phyloP scores from a whole-genome alignment of 2,888 invertebrate genomes.

The Epinotia ramella region DNA sequence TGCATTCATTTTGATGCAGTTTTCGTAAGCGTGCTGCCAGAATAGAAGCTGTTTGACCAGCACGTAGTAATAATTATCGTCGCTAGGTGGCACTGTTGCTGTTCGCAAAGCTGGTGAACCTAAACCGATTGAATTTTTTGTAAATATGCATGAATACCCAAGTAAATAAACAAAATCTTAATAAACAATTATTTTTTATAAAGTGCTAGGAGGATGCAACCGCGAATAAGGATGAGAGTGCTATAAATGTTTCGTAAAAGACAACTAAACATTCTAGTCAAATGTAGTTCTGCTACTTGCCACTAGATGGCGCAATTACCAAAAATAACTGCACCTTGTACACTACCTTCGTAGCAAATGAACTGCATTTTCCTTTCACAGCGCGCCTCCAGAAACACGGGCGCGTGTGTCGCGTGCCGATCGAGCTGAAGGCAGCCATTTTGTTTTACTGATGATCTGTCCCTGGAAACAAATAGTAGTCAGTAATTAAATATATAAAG shows the following conservation, averaged over 20 bases:
- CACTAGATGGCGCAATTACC: neutral
- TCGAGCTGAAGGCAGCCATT: slow-evolving; percentile 81
- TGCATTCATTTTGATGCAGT: slow-evolving; percentile 74
- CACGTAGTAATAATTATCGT: slow-evolving; percentile 73
- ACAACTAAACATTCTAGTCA: neutral
- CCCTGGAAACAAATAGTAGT: slow-evolving; percentile 54
- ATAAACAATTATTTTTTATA: too few species aligned
- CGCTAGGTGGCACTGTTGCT: slow-evolving; percentile 63
- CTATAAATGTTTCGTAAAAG: neutral
- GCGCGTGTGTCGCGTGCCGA: slow-evolving; percentile 70
- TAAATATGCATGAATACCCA: neutral
- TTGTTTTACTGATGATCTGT: slow-evolving; percentile 64
- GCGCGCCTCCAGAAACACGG: slow-evolving; percentile 77
- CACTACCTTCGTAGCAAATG: slow-evolving; percentile 77
- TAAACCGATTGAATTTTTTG: neutral
- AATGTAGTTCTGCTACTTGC: neutral
- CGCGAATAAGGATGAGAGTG: too few species aligned
- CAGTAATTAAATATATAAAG: neutral
- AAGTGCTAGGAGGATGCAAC: too few species aligned
- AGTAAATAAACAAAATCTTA: too few species aligned
- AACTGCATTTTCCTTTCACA: slow-evolving; percentile 82
- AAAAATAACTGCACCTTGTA: neutral
- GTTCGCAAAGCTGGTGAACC: slow-evolving; percentile 49
- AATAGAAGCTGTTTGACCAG: slow-evolving; percentile 66
- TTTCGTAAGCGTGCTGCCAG: slow-evolving; percentile 78